Conservation (phyloP, 2,113 vertebrate genomes). For the Podarcis raffonei region DNA sequence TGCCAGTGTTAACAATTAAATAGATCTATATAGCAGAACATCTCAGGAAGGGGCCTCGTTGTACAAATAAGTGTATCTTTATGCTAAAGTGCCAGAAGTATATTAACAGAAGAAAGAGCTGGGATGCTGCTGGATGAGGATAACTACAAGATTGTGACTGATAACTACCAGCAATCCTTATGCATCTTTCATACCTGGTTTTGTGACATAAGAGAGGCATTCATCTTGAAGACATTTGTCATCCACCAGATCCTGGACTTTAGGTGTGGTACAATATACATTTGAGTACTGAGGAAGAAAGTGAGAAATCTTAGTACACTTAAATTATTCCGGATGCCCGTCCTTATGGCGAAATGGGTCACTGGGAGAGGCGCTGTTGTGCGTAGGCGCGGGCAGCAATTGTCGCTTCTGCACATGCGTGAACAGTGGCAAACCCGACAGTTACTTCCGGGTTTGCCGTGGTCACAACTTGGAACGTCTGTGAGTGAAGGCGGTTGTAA, state of each 20-base stretch:
- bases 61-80: background rate
- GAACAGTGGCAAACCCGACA: no score
- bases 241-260: conserved; percentile 93
- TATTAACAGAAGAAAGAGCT: background rate
- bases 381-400: no score
- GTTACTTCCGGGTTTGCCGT: no score
- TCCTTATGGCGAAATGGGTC: no score
- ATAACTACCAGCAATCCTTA: background rate
- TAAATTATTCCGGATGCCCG: background rate
- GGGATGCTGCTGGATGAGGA: background rate
- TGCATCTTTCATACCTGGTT: conserved; percentile 82
- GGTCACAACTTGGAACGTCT: no score
- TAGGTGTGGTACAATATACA: conserved; percentile 95
- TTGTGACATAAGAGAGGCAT: conserved; percentile 90
- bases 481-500: no score
- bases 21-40: background rate
- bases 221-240: conserved; percentile 94
- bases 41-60: background rate
- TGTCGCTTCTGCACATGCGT: no score
- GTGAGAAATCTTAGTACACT: background rate
- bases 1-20: background rate
- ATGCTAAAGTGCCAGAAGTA: background rate
- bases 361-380: no score
- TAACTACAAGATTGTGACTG: background rate
- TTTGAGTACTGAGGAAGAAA: conserved; percentile 88